Evolutionary conservation across 2,888 invertebrate genomes (phyloP).

Genomic region (Rotaria socialis): DNA sequence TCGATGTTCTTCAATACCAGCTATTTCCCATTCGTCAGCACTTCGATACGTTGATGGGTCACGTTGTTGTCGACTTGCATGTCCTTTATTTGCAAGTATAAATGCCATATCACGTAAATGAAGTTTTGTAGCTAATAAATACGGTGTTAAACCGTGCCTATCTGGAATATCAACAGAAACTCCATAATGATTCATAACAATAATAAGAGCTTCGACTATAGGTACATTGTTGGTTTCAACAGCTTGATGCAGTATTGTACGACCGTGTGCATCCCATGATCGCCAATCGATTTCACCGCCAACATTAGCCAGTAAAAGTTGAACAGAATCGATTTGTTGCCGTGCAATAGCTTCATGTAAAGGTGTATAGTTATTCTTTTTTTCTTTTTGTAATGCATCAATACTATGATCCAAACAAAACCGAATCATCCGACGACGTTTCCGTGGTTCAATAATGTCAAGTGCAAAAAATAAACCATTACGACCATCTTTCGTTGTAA

Average conservation of each 20-base stretch:
- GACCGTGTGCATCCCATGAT: conserved; percentile 15
- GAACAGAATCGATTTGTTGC: conserved; percentile 25
- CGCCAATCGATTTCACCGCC: conserved; percentile 37
- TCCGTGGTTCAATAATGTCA: conserved; percentile 35
- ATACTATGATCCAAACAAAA: conserved; percentile 42
- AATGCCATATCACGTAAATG: conserved; percentile 38
- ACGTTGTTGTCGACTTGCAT: conserved; percentile 42
- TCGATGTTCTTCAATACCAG: conserved; percentile 31
- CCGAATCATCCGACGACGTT: conserved; percentile 39
- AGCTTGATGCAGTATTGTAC: conserved; percentile 42
- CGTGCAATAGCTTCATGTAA: conserved; percentile 38
- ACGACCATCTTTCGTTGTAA: conserved; percentile 38
- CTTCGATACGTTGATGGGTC: conserved; percentile 24
- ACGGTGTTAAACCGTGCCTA: conserved; percentile 42
- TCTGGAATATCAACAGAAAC: conserved; percentile 42
- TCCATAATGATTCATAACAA: conserved; percentile 36
- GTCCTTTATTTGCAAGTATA: conserved; percentile 37
- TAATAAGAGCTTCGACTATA: conserved; percentile 33
- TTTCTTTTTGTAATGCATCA: neutral
- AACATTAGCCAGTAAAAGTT: conserved; percentile 32
- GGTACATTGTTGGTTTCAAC: conserved; percentile 38
- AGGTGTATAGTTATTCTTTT: conserved; percentile 31
- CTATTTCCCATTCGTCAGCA: conserved; percentile 43
- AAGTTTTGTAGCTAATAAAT: conserved; percentile 40
- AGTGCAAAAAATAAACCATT: conserved; percentile 42